Evolutionary conservation across 1,140 invertebrate genomes (phyloP), one percentile per base, ranked within the genome.

Genomic region (Dendroctonus valens): DNA sequence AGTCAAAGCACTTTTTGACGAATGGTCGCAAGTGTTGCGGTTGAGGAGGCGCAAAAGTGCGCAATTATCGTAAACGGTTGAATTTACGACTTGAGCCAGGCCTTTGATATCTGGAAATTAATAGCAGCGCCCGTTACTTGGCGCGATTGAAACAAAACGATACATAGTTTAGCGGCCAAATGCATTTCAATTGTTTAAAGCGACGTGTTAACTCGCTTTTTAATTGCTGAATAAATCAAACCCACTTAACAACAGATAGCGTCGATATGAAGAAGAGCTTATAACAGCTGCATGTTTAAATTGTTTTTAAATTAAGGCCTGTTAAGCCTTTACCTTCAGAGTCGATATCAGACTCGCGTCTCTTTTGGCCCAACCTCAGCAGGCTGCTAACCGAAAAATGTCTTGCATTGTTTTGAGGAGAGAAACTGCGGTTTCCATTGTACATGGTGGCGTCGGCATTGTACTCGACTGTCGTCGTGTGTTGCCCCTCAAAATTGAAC

Each of bases 311-410:
- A 26, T 26, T 26, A 26, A 26, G 26, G 26, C 26, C 26, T 26
- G 26, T 26, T 26, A 26, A 26, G 26, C 26, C 3, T 26, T 9
- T 60, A 60, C 58, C 46, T 37, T 60, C 58, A 44, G 55, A 58
- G n/a, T 60, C 58, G 38, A 50, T 60, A 11, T 57, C 67, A 64
- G 71, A 71, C 49, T 46, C 53, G 41, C 62, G 66, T 53, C 73
- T 58, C 59, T 76, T 75, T 44, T 71, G 55, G 41, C 69, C 70
- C 40, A 75, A 61, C 61, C 73, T 65, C 49, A 76, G 59, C 57
- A 76, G 66, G 67, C 69, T 76, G 64, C 70, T 75, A 58, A 76
- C 75, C 12, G 74, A 73, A 69, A 76, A 76, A 61, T 76, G 75
- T 65, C 69, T 64, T 11, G 70, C 68, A 51, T 76, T 76, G 15